Conservation (phyloP, 2,797 vertebrate species). For the Pempheris klunzingeri region DNA sequence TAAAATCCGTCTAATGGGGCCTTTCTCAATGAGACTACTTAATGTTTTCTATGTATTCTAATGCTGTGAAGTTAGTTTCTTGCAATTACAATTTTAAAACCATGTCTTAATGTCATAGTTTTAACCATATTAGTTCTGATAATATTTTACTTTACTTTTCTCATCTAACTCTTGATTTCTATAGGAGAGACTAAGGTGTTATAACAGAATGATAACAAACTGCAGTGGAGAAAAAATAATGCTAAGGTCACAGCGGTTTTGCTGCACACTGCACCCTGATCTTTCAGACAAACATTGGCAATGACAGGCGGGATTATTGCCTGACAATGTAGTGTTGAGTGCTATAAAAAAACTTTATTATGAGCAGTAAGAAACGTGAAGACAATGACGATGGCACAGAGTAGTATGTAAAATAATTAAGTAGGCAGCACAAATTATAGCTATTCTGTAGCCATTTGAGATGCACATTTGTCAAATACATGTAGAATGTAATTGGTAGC, state of each 20-base stretch:
- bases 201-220: not conserved
- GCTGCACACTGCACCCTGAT: too few relatives aligned
- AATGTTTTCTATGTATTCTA: too few relatives aligned
- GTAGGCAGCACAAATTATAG: not conserved
- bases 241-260: too few relatives aligned
- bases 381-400: not conserved
- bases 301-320: constrained; percentile 56
- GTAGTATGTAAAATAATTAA: not conserved
- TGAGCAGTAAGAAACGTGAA: constrained; percentile 21
- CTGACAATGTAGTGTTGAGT: constrained; percentile 46
- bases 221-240: not conserved
- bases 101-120: not conserved
- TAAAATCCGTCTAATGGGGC: not conserved
- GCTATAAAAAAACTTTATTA: constrained; percentile 56
- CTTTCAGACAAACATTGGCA: constrained; percentile 46
- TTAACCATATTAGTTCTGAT: not conserved
- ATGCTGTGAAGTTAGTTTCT: not conserved
- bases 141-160: not conserved
- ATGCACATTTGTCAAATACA: constrained; percentile 4
- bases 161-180: not conserved
- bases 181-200: not conserved
- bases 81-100: not conserved
- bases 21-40: not conserved
- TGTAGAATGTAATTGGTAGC: constrained; percentile 31
- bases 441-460: not conserved